Evolutionary conservation across 2,113 vertebrate species (phyloP).

Genomic region (Malurus melanocephalus): DNA sequence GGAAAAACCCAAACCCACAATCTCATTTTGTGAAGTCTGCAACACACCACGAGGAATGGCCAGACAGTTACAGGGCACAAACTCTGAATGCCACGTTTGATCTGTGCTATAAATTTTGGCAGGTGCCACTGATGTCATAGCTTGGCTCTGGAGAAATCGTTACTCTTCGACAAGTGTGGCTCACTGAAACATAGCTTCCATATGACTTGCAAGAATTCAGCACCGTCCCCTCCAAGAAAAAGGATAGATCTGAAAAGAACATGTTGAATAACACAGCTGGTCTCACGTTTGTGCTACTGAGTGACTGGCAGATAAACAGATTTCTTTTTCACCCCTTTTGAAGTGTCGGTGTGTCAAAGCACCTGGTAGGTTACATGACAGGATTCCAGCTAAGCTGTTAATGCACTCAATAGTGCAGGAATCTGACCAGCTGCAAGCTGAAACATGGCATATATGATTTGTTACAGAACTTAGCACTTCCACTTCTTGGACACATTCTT

Average conservation of each 20-base stretch:
- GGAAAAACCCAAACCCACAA: background rate
- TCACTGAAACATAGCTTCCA: slow-evolving; percentile 23
- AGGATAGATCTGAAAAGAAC: background rate
- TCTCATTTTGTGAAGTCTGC: slow-evolving; percentile 33
- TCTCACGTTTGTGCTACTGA: background rate
- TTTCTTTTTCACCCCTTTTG: slow-evolving; percentile 22
- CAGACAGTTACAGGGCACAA: slow-evolving; percentile 30
- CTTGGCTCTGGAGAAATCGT: slow-evolving; percentile 40
- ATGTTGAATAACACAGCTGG: background rate
- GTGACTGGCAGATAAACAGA: background rate
- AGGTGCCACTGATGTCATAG: slow-evolving; percentile 49
- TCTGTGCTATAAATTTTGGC: slow-evolving; percentile 53
- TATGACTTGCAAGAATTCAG: slow-evolving; percentile 17
- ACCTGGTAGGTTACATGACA: slow-evolving; percentile 16
- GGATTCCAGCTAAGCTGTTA: slow-evolving; percentile 44
- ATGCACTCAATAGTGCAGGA: slow-evolving; percentile 1
- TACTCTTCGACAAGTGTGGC: slow-evolving; percentile 50
- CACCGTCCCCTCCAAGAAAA: background rate
- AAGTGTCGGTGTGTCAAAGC: background rate
- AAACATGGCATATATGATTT: background rate
- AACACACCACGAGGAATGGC: background rate
- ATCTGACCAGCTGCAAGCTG: slow-evolving; percentile 4
- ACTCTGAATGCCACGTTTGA: slow-evolving; percentile 47
- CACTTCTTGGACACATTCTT: background rate
- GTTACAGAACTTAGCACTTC: slow-evolving; percentile 17